Percentiles rank a stretch among this genome's conserved stretches.
phyloP scores from a whole-genome alignment of 2,797 vertebrate species.

The Orestias chungarensis region DNA sequence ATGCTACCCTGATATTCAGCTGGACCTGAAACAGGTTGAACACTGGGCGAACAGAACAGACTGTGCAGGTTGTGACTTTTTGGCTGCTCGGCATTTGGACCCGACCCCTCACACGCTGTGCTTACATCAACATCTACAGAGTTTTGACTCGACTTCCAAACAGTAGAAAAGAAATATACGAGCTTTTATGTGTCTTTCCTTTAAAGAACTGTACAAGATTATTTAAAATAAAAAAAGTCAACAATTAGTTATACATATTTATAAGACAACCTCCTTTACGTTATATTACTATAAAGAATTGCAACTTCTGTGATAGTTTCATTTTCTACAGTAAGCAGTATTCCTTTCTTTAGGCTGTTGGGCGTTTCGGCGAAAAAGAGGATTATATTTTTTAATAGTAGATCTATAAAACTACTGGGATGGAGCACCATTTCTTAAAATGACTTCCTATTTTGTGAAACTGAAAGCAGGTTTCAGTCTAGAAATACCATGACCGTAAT shows the following conservation, averaged over 20 bases:
- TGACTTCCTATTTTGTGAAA: conserved; percentile 6
- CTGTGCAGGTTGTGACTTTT: conserved; percentile 31
- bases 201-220: conserved; percentile 81
- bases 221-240: conserved; percentile 72
- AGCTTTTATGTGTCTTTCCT: conserved; percentile 50
- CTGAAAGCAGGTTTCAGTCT: conserved; percentile 18
- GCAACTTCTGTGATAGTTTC: conserved; percentile 47
- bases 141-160: conserved; percentile 73
- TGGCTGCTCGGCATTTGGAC: conserved; percentile 56
- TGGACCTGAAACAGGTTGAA: neutral
- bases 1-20: neutral
- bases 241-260: conserved; percentile 82
- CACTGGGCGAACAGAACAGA: neutral
- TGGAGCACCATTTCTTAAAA: conserved; percentile 12
- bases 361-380: conserved; percentile 23
- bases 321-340: conserved; percentile 67
- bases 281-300: conserved; percentile 77
- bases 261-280: conserved; percentile 76
- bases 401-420: conserved; percentile 8
- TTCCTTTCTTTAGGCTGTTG: conserved; percentile 65
- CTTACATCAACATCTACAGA: conserved; percentile 72
- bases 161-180: conserved; percentile 66
- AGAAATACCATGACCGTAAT: conserved; percentile 1
- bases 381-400: conserved; percentile 16
- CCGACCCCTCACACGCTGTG: conserved; percentile 67